Conservation (phyloP, 1,140 invertebrate species). For the Diploscapter pachys region DNA sequence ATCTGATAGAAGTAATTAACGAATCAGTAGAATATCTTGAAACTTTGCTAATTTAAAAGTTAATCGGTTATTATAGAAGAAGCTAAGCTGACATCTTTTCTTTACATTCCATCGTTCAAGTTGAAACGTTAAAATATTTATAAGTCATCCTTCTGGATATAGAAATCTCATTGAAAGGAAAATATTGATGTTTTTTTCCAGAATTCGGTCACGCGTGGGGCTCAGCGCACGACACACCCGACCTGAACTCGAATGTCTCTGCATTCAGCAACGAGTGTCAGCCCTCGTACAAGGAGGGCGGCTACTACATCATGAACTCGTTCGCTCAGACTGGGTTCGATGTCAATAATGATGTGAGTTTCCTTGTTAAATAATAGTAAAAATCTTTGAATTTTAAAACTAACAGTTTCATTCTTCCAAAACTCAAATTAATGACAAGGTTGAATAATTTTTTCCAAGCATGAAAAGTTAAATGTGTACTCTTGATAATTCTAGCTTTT, state of each 20-base stretch:
- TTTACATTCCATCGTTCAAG: background rate
- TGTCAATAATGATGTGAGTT: conserved; percentile 28
- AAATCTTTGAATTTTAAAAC: background rate
- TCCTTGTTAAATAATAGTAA: background rate
- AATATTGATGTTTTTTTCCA: conserved; percentile 17
- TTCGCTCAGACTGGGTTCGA: conserved; percentile 29
- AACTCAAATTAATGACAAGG: no score
- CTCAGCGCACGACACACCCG: conserved; percentile 19
- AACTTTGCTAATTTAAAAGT: background rate
- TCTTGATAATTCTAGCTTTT: no score
- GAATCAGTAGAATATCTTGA: no score
- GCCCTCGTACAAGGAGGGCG: conserved; percentile 23
- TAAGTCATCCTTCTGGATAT: background rate
- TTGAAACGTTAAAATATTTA: no score
- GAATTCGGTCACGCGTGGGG: conserved; percentile 36
- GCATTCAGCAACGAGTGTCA: conserved; percentile 14
- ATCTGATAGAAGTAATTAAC: background rate
- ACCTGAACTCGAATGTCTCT: conserved; percentile 8
- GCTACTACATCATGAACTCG: conserved; percentile 31
- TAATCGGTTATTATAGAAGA: background rate
- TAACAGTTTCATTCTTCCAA: no score
- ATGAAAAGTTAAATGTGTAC: no score
- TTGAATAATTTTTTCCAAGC: no score
- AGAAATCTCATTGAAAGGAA: background rate
- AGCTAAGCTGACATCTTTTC: background rate